phyloP scores from a whole-genome alignment of 2,113 vertebrate species.

The Forbesichthys papilliferus region DNA sequence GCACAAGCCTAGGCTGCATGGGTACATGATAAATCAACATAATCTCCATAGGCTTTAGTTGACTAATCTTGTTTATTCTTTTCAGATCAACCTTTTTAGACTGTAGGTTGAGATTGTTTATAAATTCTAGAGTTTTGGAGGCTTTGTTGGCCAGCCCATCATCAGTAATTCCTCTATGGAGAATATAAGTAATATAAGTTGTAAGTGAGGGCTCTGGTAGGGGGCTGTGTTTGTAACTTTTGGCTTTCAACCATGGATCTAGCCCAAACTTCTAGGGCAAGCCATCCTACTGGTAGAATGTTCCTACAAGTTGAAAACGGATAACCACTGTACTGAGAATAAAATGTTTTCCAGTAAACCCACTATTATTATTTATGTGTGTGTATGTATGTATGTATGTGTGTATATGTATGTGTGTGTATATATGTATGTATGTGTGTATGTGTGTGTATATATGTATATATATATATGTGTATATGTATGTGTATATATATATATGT shows the following conservation, averaged over 20 bases:
- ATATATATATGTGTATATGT: too few species aligned
- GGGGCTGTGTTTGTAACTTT: conserved; percentile 5
- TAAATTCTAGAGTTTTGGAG: not conserved
- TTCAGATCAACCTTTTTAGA: conserved; percentile 26
- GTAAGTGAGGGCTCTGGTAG: not conserved
- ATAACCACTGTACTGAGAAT: conserved; percentile 49
- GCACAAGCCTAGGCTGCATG: conserved; percentile 51
- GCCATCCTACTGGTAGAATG: conserved; percentile 30
- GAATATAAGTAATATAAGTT: conserved; percentile 1
- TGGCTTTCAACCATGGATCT: conserved; percentile 42
- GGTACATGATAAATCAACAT: conserved; percentile 45
- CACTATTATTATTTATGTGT: not conserved
- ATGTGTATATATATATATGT: too few species aligned
- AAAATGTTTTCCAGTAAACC: conserved; percentile 48
- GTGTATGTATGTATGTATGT: too few species aligned
- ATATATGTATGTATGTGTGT: too few species aligned
- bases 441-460: too few species aligned
- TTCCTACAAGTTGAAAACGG: conserved; percentile 48
- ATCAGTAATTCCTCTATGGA: not conserved
- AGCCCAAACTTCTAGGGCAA: conserved; percentile 19
- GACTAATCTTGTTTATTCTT: conserved; percentile 36
- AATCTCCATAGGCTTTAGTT: conserved; percentile 38
- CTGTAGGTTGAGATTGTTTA: not conserved
- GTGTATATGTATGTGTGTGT: too few species aligned
- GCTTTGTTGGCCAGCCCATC: not conserved